Evolutionary conservation across 2,113 vertebrate genomes (phyloP).

Genomic region (Cairina moschata): DNA sequence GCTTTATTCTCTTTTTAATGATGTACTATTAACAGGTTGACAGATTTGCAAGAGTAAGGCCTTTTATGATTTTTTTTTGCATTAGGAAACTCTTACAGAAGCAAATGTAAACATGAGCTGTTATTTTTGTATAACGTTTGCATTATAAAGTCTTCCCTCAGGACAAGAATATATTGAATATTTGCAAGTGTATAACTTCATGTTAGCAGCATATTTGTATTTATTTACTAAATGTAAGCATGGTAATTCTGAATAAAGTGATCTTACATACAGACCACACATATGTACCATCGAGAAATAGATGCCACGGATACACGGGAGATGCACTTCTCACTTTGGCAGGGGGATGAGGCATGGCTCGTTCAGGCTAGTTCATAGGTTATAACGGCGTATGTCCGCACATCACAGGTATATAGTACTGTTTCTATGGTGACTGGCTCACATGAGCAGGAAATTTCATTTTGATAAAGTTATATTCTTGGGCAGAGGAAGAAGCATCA

Average conservation of each 20-base stretch:
- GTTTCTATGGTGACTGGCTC: constrained; percentile 53
- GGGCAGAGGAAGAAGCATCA: constrained; percentile 21
- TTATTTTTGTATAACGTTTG: neutral
- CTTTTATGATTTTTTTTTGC: constrained; percentile 15
- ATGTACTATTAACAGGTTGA: constrained; percentile 16
- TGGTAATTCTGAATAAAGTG: neutral
- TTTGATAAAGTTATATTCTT: constrained; percentile 61
- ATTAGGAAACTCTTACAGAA: neutral
- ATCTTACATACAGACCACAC: neutral
- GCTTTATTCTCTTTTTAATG: constrained; percentile 18
- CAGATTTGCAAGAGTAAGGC: neutral
- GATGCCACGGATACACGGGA: fast-evolving
- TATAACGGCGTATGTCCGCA: neutral
- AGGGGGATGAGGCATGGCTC: neutral
- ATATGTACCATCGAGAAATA: neutral
- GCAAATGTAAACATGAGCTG: constrained; percentile 2
- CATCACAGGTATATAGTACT: constrained; percentile 13
- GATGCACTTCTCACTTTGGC: neutral
- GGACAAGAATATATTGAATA: constrained; percentile 40
- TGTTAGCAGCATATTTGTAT: constrained; percentile 13
- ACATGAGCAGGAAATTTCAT: constrained; percentile 46
- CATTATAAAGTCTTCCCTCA: constrained; percentile 38
- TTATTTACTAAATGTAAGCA: constrained; percentile 11
- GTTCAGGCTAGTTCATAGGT: constrained; percentile 6
- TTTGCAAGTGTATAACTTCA: constrained; percentile 5